A percentile compares a stretch with the other conserved stretches of the same genome.
These are phyloP conservation scores for Peribatodes rhomboidaria DNA, from an alignment of 2,888 invertebrate genomes.

Conservation along the genomic window DNA sequence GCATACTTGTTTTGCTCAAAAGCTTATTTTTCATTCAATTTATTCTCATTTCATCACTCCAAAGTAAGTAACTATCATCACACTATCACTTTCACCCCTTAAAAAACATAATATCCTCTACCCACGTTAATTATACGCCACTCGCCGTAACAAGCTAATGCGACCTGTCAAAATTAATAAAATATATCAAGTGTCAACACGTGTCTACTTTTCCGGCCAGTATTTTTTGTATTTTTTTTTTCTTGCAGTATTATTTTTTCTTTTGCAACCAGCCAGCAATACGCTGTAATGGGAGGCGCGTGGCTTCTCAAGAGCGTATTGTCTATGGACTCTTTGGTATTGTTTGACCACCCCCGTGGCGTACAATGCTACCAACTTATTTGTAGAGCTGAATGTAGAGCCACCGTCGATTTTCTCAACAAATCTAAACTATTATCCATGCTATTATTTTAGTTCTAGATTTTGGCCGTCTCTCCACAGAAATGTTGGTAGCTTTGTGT, in stretches of 20 bases:
- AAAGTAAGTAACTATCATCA: conserved; percentile 17
- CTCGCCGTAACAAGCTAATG: conserved; percentile 71
- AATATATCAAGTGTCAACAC: conserved; percentile 79
- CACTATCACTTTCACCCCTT: conserved; percentile 23
- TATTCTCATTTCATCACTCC: not conserved
- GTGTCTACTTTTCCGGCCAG: conserved; percentile 52
- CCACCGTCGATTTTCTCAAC: not conserved
- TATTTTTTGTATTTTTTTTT: conserved; percentile 25
- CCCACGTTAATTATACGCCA: conserved; percentile 57
- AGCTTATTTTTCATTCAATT: not conserved
- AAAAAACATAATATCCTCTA: conserved; percentile 24
- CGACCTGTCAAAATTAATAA: conserved; percentile 75
- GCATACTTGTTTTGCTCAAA: not conserved
- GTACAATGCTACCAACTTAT: not conserved
- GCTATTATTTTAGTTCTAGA: not conserved
- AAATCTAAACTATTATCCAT: not conserved
- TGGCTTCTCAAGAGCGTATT: conserved; percentile 71
- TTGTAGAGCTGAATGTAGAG: not conserved
- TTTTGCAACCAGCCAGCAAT: conserved; percentile 56
- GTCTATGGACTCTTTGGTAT: conserved; percentile 48
- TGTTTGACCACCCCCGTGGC: conserved; percentile 45
- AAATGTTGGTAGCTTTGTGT: conserved; percentile 32
- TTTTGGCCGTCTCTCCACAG: not conserved
- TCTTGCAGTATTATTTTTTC: conserved; percentile 43
- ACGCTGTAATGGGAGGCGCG: conserved; percentile 73